These are phyloP conservation scores for Gyrodactylus bullatarudis DNA, from an alignment of 1,140 invertebrate genomes.

Conservation along the genomic window DNA sequence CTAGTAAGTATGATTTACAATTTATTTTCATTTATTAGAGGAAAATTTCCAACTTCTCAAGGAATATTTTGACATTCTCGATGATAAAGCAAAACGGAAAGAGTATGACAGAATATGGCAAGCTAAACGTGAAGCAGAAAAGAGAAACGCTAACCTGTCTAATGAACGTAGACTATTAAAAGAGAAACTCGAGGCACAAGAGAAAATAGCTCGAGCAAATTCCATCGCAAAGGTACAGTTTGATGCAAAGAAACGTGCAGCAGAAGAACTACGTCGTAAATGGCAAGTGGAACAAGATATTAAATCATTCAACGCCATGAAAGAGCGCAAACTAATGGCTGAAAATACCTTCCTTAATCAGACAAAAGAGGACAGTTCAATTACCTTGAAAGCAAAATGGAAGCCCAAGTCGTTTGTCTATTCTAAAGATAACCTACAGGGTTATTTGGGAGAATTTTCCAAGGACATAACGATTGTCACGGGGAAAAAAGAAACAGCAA, in stretches of 20 bases:
- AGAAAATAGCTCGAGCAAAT: not conserved
- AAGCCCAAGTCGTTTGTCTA: not conserved
- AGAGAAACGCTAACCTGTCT: not conserved
- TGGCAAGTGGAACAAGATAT: not conserved
- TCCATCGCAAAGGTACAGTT: not conserved
- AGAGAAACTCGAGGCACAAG: not conserved
- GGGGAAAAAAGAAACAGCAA: not conserved
- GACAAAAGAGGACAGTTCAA: not conserved
- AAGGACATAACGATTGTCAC: not conserved
- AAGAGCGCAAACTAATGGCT: not conserved
- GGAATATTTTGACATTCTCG: not conserved
- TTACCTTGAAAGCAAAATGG: not conserved
- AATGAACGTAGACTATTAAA: not conserved
- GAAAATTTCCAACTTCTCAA: not conserved
- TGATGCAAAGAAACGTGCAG: not conserved
- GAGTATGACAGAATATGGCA: not conserved
- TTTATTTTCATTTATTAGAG: not conserved
- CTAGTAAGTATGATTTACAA: not conserved
- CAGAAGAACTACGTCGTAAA: not conserved
- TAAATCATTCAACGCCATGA: not conserved
- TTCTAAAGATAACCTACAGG: not conserved
- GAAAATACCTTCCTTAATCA: not conserved
- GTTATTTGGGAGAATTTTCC: not conserved
- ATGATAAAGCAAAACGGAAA: not conserved
- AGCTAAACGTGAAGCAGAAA: not conserved